Conservation (phyloP, 2,797 vertebrate species). For the Siniperca undulata region DNA sequence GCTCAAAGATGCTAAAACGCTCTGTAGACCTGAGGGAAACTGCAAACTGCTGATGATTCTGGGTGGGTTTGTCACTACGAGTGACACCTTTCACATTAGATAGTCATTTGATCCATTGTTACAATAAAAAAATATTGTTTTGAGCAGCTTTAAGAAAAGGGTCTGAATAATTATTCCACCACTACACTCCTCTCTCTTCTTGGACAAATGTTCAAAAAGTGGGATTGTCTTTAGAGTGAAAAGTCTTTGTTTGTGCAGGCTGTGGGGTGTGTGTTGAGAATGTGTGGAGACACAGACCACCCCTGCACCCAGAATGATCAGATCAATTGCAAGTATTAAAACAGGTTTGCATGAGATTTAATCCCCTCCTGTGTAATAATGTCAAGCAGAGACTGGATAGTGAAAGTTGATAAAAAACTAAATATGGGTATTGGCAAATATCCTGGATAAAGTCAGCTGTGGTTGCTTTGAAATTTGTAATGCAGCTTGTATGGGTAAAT, state of each 20-base stretch:
- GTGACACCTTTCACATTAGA: not conserved
- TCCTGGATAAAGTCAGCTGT: not conserved
- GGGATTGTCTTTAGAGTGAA: not conserved
- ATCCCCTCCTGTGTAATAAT: slow-evolving; percentile 20
- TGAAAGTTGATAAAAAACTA: not conserved
- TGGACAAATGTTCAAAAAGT: not conserved
- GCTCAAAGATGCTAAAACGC: not conserved
- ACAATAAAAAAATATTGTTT: not conserved
- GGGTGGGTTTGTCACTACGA: too few relatives aligned
- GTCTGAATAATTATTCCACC: not conserved
- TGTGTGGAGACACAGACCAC: not conserved
- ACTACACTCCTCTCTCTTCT: too few relatives aligned
- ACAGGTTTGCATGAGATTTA: not conserved
- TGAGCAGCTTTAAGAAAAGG: not conserved
- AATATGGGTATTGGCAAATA: slow-evolving; percentile 6
- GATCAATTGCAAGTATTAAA: slow-evolving; percentile 16
- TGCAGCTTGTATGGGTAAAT: not conserved
- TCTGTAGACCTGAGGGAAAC: not conserved
- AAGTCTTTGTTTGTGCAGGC: not conserved
- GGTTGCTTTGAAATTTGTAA: not conserved
- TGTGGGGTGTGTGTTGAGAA: not conserved
- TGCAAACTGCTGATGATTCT: not conserved
- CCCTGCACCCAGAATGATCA: not conserved
- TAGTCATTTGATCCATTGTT: not conserved
- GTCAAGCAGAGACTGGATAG: not conserved